These are phyloP conservation scores for Phrynocephalus versicolor DNA, from an alignment of 2,113 vertebrate genomes.

Conservation along the genomic window DNA sequence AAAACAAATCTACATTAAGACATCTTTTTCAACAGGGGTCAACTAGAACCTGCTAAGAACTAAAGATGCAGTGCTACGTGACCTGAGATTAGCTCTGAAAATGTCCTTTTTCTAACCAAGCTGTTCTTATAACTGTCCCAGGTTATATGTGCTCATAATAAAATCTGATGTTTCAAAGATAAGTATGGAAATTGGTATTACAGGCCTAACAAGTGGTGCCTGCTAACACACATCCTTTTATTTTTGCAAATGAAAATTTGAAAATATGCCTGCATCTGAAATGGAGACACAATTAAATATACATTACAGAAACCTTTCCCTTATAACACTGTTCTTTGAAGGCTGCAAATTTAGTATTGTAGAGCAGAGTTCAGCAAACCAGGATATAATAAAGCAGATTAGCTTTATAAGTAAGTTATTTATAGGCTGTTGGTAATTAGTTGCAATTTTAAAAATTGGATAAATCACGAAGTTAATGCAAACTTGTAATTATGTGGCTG, in stretches of 20 bases:
- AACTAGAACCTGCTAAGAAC: background rate
- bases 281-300: constrained; percentile 32
- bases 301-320: background rate
- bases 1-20: background rate
- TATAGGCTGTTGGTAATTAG: constrained; percentile 62
- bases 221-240: constrained; percentile 2
- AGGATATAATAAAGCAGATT: constrained; percentile 56
- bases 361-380: constrained; percentile 48
- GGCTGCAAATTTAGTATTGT: constrained; percentile 40
- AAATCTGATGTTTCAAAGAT: background rate
- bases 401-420: constrained; percentile 56
- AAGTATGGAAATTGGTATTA: constrained; percentile 29
- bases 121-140: background rate
- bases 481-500: constrained; percentile 9
- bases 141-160: accelerated
- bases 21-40: background rate
- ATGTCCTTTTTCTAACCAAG: background rate
- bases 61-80: too few relatives aligned
- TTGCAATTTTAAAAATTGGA: constrained; percentile 46
- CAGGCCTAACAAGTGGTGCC: background rate
- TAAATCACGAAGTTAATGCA: constrained; percentile 39
- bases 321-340: constrained; percentile 46
- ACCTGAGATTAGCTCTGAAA: background rate
- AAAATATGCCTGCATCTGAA: constrained; percentile 15
- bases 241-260: background rate